A percentile compares a stretch with the other conserved stretches of the same genome.
Evolutionary conservation across 2,888 invertebrate species (phyloP).

Genomic region (Acheta domesticus): DNA sequence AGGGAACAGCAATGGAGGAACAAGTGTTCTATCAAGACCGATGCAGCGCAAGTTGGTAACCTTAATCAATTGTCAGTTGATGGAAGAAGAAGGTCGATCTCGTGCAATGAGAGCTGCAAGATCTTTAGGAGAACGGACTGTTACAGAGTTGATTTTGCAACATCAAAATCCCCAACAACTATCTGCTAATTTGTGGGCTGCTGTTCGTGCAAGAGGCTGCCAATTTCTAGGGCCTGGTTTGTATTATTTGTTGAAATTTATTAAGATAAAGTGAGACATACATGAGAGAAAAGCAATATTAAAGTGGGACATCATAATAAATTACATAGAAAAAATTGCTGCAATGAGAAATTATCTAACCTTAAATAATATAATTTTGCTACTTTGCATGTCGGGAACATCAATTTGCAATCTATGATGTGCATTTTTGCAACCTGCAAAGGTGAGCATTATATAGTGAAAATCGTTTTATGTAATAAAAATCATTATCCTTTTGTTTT

Average conservation of each 20-base stretch:
- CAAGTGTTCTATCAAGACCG: conserved; percentile 69
- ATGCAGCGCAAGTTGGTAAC: conserved; percentile 95
- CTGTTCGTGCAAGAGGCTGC: conserved; percentile 92
- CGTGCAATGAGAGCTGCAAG: conserved; percentile 78
- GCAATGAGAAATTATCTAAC: too few relatives aligned
- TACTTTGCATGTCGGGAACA: too few relatives aligned
- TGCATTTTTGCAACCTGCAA: too few relatives aligned
- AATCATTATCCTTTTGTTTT: too few relatives aligned
- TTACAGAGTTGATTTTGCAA: conserved; percentile 88
- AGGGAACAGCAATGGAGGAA: conserved; percentile 45
- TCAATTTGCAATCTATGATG: too few relatives aligned
- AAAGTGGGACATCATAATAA: background rate
- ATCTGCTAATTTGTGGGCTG: conserved; percentile 93
- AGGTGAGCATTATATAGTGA: too few relatives aligned
- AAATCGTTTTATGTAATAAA: too few relatives aligned
- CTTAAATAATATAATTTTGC: too few relatives aligned
- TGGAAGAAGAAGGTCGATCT: conserved; percentile 82
- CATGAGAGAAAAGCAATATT: background rate
- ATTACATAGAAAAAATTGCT: background rate
- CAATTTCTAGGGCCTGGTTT: conserved; percentile 91
- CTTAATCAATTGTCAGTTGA: conserved; percentile 86
- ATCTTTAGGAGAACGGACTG: conserved; percentile 91
- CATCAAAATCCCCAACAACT: conserved; percentile 96
- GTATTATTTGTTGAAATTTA: background rate
- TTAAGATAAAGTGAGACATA: background rate